Evolutionary conservation across 2,888 invertebrate genomes (phyloP).

Genomic region (Cosmia trapezina): DNA sequence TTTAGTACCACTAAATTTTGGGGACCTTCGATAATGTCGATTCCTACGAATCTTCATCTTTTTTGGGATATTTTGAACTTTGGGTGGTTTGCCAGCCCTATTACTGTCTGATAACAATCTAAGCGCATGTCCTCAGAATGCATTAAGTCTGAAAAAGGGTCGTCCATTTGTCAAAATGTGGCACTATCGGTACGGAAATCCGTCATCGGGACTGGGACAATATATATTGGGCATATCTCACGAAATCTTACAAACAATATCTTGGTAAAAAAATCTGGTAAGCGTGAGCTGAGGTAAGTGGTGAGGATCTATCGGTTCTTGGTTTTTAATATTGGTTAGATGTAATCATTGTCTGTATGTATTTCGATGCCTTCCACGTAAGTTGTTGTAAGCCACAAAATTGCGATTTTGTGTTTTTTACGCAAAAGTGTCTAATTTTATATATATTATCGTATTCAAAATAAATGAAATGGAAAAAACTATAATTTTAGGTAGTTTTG

Average conservation of each 20-base stretch:
- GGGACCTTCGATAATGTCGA: slow-evolving; percentile 1
- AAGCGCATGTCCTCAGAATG: slow-evolving; percentile 79
- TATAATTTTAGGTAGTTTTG: too few relatives aligned
- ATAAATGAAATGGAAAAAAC: too few relatives aligned
- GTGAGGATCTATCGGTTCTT: slow-evolving; percentile 14
- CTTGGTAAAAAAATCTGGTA: slow-evolving; percentile 60
- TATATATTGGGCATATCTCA: slow-evolving; percentile 86
- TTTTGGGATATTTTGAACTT: slow-evolving; percentile 22
- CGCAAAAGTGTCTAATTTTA: too few relatives aligned
- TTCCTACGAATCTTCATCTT: background rate
- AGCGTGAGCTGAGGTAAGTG: slow-evolving; percentile 49
- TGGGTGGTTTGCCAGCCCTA: slow-evolving; percentile 54
- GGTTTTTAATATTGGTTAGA: background rate
- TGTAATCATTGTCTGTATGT: slow-evolving; percentile 9
- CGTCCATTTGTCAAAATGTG: slow-evolving; percentile 88
- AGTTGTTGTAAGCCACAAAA: too few relatives aligned
- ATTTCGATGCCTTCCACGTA: too few relatives aligned
- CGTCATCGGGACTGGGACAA: slow-evolving; percentile 85
- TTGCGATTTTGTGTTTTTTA: too few relatives aligned
- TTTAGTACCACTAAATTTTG: slow-evolving; percentile 40
- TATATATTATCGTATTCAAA: too few relatives aligned
- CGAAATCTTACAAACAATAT: slow-evolving; percentile 76
- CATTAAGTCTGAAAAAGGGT: slow-evolving; percentile 84
- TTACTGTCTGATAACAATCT: slow-evolving; percentile 74
- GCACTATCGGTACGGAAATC: slow-evolving; percentile 85